Evolutionary conservation across 2,113 vertebrate genomes (phyloP).

Genomic region (Echinops telfairi): DNA sequence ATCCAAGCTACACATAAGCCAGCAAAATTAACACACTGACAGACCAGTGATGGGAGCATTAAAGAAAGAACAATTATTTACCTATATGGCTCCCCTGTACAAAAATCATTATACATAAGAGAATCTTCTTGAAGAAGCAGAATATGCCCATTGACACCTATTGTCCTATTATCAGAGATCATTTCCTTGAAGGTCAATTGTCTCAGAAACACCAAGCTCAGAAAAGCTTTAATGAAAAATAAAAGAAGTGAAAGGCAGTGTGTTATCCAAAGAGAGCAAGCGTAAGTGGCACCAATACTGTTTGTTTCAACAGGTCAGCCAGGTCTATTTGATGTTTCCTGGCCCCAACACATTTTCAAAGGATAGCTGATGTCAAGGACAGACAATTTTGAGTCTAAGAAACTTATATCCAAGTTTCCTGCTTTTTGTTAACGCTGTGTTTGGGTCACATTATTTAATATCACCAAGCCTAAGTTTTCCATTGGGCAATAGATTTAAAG

Average conservation of each 20-base stretch:
- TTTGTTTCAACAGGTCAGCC: neutral
- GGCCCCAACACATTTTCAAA: neutral
- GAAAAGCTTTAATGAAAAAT: conserved; percentile 51
- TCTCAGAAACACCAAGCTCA: conserved; percentile 30
- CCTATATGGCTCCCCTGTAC: neutral
- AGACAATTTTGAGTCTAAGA: neutral
- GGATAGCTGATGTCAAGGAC: neutral
- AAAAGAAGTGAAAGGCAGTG: conserved; percentile 2
- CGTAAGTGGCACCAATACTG: neutral
- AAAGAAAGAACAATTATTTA: conserved; percentile 53
- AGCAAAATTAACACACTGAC: too few species aligned
- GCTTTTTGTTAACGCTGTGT: neutral
- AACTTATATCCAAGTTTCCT: neutral
- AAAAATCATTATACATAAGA: conserved; percentile 54
- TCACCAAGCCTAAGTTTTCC: neutral
- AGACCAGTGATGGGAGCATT: neutral
- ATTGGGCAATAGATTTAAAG: neutral
- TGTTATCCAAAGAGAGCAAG: neutral
- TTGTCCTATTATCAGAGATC: conserved; percentile 55
- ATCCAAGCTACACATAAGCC: too few species aligned
- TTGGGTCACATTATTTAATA: conserved; percentile 18
- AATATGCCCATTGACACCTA: neutral
- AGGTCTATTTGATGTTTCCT: neutral
- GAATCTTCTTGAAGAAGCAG: neutral
- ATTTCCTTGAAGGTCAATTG: conserved; percentile 12